Conservation (phyloP, 2,113 vertebrate genomes). For the Nycticryphes semicollaris region DNA sequence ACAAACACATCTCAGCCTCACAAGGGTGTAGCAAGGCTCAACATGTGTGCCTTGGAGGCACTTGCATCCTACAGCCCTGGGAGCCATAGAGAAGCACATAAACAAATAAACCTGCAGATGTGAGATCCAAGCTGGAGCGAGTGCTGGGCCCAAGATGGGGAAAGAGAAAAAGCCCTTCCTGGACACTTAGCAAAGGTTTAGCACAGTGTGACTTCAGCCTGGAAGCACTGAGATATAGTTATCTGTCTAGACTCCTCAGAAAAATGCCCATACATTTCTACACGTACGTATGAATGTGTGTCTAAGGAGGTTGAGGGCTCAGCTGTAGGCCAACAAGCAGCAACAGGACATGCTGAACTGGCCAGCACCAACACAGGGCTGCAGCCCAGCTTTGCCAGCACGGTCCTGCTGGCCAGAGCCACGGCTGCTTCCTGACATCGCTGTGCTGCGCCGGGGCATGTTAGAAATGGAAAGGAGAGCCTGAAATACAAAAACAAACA, state of each 20-base stretch:
- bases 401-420: rapidly evolving
- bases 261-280: not conserved
- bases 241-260: not conserved
- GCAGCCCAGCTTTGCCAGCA: not conserved
- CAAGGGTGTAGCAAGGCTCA: not conserved
- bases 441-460: rapidly evolving
- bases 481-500: not conserved
- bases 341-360: rapidly evolving
- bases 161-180: not conserved
- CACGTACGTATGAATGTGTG: rapidly evolving
- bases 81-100: conserved; percentile 3
- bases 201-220: not conserved
- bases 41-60: rapidly evolving
- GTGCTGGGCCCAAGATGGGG: not conserved
- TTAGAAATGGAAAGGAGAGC: not conserved
- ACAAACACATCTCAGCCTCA: not conserved
- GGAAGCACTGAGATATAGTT: not conserved
- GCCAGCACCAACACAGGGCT: not conserved
- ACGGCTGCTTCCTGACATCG: not conserved
- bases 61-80: not conserved
- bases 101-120: conserved; percentile 20
- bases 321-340: rapidly evolving
- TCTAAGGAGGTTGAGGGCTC: not conserved
- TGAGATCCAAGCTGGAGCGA: not conserved
- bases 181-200: not conserved